These are phyloP conservation scores for Spea multiplicata DNA, from an alignment of 2,113 vertebrate species.

Conservation along the genomic window DNA sequence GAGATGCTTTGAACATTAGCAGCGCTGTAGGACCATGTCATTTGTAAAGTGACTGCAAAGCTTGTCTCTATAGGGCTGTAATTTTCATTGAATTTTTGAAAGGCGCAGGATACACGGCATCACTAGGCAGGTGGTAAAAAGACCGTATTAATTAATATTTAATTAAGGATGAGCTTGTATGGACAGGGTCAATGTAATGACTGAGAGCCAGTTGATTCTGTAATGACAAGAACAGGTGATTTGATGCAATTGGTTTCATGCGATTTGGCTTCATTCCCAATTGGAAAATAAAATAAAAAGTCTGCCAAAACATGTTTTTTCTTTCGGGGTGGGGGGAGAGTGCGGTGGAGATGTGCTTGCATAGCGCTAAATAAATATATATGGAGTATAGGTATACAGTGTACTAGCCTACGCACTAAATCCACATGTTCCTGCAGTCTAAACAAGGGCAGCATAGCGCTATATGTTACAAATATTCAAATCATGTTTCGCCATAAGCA, in stretches of 20 bases:
- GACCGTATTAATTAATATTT: constrained; percentile 49
- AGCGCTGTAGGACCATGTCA: constrained; percentile 44
- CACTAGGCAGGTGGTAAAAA: constrained; percentile 42
- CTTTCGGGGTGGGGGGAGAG: no score
- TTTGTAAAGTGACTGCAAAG: constrained; percentile 47
- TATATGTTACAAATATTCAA: no score
- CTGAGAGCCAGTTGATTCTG: constrained; percentile 2
- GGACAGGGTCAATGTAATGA: constrained; percentile 27
- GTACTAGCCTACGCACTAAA: no score
- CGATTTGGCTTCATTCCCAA: background rate
- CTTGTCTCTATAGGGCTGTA: constrained; percentile 45
- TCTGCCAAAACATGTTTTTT: no score
- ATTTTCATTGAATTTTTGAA: constrained; percentile 40
- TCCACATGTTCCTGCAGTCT: no score
- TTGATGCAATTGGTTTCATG: background rate
- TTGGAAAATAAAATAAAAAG: background rate
- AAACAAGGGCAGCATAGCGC: no score
- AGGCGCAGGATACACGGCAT: constrained; percentile 34
- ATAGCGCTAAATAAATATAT: no score
- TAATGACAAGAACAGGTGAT: constrained; percentile 20
- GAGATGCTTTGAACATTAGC: constrained; percentile 45
- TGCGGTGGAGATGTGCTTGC: no score
- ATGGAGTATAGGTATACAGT: no score
- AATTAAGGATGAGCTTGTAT: constrained; percentile 34
- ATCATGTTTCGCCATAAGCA: no score